phyloP scores from a whole-genome alignment of 2,113 vertebrate species.

The Toxotes jaculatrix region DNA sequence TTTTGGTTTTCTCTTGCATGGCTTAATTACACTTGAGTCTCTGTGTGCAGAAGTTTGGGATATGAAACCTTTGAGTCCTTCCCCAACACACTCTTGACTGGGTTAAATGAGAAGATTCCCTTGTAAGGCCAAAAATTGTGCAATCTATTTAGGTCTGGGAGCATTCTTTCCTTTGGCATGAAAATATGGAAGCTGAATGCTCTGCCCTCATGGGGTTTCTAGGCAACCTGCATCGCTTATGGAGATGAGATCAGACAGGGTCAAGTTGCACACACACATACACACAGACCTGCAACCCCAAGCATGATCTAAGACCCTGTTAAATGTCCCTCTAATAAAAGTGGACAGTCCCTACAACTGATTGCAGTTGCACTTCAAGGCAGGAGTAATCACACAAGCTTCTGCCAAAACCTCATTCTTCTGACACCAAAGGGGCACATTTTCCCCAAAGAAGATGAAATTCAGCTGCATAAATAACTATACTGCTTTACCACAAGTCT shows the following conservation, averaged over 20 bases:
- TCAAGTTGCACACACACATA: constrained; percentile 58
- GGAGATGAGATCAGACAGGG: constrained; percentile 56
- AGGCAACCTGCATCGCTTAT: constrained; percentile 46
- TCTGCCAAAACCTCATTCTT: background rate
- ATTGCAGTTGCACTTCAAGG: constrained; percentile 5
- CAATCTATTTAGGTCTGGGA: constrained; percentile 45
- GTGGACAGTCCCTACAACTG: constrained; percentile 20
- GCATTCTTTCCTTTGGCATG: constrained; percentile 62
- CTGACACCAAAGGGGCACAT: constrained; percentile 18
- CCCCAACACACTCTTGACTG: constrained; percentile 8
- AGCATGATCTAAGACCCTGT: constrained; percentile 18
- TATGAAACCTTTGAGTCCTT: constrained; percentile 28
- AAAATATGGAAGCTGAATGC: constrained; percentile 47
- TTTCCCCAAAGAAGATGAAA: constrained; percentile 25
- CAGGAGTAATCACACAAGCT: constrained; percentile 27
- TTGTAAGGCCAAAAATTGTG: constrained; percentile 66
- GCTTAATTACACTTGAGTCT: constrained; percentile 37
- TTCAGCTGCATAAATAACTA: constrained; percentile 57
- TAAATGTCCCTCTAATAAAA: constrained; percentile 54
- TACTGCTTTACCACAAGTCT: constrained; percentile 59
- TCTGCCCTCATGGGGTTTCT: constrained; percentile 42
- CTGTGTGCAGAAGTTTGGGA: constrained; percentile 12
- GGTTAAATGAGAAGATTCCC: constrained; percentile 49
- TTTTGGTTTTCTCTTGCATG: constrained; percentile 33
- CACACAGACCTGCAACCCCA: constrained; percentile 35